Evolutionary conservation across 2,888 invertebrate species (phyloP).

Genomic region (Onthophagus sagittarius): DNA sequence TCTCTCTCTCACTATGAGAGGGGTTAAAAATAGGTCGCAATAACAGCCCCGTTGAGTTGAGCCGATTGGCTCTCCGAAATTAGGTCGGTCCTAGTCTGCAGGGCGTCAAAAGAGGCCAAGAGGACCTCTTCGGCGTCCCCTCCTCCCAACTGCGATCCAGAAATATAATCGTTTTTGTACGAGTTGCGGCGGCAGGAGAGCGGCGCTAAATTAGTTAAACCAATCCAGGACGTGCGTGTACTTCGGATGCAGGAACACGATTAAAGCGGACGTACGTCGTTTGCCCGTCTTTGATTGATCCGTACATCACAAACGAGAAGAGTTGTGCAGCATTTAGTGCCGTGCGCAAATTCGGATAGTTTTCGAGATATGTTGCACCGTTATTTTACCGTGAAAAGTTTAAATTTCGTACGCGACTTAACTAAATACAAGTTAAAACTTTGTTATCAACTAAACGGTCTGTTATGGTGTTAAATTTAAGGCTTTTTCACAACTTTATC

Average conservation of each 20-base stretch:
- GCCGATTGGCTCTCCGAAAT: background rate
- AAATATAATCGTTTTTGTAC: background rate
- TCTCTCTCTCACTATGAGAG: background rate
- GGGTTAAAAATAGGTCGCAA: background rate
- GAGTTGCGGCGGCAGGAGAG: background rate
- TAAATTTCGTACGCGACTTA: background rate
- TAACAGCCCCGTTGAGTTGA: background rate
- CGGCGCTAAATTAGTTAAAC: background rate
- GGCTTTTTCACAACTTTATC: no score
- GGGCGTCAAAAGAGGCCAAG: background rate
- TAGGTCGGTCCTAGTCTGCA: background rate
- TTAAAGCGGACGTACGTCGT: background rate
- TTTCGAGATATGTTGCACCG: background rate
- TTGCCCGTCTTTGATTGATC: background rate
- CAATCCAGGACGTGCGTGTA: background rate
- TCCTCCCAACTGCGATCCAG: background rate
- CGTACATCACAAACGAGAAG: background rate
- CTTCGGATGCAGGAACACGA: background rate
- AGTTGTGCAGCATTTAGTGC: background rate
- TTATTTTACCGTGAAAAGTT: background rate
- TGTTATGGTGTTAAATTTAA: background rate
- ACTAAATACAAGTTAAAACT: background rate
- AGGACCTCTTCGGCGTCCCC: background rate
- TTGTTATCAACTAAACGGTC: background rate
- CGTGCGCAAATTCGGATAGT: background rate